Conservation (phyloP, 2,888 invertebrate species). For the Andrena chrysosceles region DNA sequence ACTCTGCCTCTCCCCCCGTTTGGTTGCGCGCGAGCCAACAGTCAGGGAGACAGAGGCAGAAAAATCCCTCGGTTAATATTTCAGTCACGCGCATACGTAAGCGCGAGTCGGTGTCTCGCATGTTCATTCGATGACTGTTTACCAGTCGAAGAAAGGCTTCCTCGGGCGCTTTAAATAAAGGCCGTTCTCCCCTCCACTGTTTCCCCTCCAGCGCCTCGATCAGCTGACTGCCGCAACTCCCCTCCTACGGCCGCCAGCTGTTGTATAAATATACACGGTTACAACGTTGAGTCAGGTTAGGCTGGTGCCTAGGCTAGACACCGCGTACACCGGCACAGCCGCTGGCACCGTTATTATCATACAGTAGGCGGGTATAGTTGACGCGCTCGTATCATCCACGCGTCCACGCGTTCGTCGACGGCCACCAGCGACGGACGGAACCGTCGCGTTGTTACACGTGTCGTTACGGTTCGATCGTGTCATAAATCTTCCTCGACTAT, state of each 20-base stretch:
- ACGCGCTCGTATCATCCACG: conserved; percentile 1
- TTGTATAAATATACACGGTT: conserved; percentile 81
- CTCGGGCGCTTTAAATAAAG: conserved; percentile 81
- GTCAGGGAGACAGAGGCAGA: conserved; percentile 13
- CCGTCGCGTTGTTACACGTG: not conserved
- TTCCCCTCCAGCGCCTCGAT: conserved; percentile 80
- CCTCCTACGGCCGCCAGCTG: conserved; percentile 75
- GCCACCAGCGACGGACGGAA: not conserved
- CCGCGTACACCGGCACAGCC: conserved; percentile 46
- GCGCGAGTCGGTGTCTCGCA: conserved; percentile 53
- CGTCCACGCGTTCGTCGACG: not conserved
- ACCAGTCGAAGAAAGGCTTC: conserved; percentile 76
- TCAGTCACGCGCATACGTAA: conserved; percentile 55
- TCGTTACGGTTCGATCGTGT: not conserved
- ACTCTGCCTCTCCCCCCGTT: not conserved
- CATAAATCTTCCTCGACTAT: not conserved
- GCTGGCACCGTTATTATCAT: conserved; percentile 73
- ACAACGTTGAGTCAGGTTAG: conserved; percentile 80
- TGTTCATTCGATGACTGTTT: conserved; percentile 74
- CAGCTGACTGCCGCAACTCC: conserved; percentile 79
- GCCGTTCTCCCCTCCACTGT: conserved; percentile 77
- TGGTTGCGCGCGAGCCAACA: not conserved
- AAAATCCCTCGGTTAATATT: conserved; percentile 57
- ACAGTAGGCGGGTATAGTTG: conserved; percentile 31
- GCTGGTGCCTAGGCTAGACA: conserved; percentile 77